These are phyloP conservation scores for Strigamia maritima DNA, from an alignment of 2,888 invertebrate genomes.

Conservation along the genomic window DNA sequence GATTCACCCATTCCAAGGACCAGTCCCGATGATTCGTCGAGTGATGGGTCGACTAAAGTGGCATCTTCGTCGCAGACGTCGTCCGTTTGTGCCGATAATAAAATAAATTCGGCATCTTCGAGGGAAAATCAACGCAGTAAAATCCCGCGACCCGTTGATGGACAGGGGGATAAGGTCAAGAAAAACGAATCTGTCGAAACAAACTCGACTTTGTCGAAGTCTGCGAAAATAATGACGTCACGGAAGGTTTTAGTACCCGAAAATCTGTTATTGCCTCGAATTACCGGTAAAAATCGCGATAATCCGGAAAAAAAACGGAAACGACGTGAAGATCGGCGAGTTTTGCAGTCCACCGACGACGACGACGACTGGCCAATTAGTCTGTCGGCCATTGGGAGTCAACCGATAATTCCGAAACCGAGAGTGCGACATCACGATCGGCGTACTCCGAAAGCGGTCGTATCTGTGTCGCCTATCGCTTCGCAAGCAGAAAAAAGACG, in stretches of 20 bases:
- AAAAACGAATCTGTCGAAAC: not conserved
- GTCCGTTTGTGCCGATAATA: not conserved
- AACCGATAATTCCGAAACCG: not conserved
- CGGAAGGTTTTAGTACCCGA: not conserved
- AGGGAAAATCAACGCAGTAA: not conserved
- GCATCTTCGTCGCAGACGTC: not conserved
- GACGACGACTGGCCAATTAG: not conserved
- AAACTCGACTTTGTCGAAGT: not conserved
- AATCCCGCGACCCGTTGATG: not conserved
- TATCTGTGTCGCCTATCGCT: not conserved
- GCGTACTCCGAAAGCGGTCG: not conserved
- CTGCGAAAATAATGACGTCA: not conserved
- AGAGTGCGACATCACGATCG: not conserved
- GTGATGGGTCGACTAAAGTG: not conserved
- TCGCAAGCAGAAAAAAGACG: not conserved
- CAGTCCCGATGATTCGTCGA: not conserved
- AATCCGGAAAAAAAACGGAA: too few species aligned
- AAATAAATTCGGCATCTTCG: not conserved
- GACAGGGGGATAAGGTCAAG: not conserved
- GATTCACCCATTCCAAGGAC: not conserved
- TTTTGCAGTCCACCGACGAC: not conserved
- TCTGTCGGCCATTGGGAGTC: not conserved
- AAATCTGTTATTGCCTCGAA: too few species aligned
- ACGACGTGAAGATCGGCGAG: not conserved
- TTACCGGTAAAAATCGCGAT: too few species aligned